Conservation (phyloP, 2,888 invertebrate genomes). For the Drosophila hamatofila region DNA sequence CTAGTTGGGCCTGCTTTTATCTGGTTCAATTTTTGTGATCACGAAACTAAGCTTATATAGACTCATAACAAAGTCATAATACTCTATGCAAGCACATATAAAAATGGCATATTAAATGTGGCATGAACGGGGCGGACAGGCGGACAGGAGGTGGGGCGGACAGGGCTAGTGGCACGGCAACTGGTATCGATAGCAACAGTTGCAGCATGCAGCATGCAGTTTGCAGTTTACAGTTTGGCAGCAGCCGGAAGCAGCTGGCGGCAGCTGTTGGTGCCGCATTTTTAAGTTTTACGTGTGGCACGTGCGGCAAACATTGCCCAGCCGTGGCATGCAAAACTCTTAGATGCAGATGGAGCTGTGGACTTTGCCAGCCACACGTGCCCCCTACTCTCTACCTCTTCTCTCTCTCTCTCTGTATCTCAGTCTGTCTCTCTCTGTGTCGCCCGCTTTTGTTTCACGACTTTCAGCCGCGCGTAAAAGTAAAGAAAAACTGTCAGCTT, state of each 20-base stretch:
- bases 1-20: slow-evolving; percentile 1
- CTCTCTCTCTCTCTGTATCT: neutral
- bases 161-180: slow-evolving; percentile 36
- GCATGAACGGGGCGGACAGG: slow-evolving; percentile 24
- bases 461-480: slow-evolving; percentile 66
- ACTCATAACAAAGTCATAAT: slow-evolving; percentile 50
- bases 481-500: slow-evolving; percentile 69
- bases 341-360: slow-evolving; percentile 53
- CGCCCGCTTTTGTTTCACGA: slow-evolving; percentile 48
- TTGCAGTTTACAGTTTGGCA: slow-evolving; percentile 57
- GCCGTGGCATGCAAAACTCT: slow-evolving; percentile 62
- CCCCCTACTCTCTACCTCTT: neutral
- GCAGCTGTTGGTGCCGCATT: slow-evolving; percentile 73
- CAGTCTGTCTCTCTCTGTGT: too few species aligned
- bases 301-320: slow-evolving; percentile 69
- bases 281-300: slow-evolving; percentile 81
- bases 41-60: slow-evolving; percentile 13
- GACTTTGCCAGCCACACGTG: slow-evolving; percentile 56
- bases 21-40: slow-evolving; percentile 14
- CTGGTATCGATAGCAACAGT: slow-evolving; percentile 76
- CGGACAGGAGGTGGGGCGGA: too few species aligned
- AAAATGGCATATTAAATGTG: slow-evolving; percentile 62
- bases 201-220: slow-evolving; percentile 54
- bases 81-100: slow-evolving; percentile 42
- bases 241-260: slow-evolving; percentile 60